Evolutionary conservation across 2,888 invertebrate genomes (phyloP).

Genomic region (Agrotis ipsilon): DNA sequence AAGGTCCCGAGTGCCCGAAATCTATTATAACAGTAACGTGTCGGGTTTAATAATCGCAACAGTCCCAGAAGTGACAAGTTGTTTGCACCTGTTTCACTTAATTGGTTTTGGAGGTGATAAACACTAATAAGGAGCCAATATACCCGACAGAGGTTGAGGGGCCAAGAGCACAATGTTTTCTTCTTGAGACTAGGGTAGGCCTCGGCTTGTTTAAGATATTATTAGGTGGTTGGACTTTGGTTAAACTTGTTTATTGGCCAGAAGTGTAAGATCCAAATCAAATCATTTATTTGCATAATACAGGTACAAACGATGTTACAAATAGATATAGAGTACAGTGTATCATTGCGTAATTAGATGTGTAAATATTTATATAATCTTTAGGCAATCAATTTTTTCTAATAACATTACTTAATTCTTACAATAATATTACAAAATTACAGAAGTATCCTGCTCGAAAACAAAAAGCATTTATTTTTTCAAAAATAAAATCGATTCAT

Average conservation of each 20-base stretch:
- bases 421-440: too few relatives aligned
- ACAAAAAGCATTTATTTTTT: too few relatives aligned
- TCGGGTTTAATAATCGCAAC: slow-evolving; percentile 59
- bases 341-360: too few relatives aligned
- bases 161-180: slow-evolving; percentile 49
- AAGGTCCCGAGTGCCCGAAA: slow-evolving; percentile 48
- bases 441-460: too few relatives aligned
- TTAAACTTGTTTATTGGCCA: not conserved
- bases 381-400: too few relatives aligned
- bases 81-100: slow-evolving; percentile 61
- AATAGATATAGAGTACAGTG: too few relatives aligned
- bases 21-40: slow-evolving; percentile 58
- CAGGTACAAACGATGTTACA: too few relatives aligned
- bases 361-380: too few relatives aligned
- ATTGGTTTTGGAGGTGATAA: slow-evolving; percentile 63
- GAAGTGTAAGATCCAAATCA: not conserved
- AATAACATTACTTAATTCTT: too few relatives aligned
- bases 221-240: slow-evolving; percentile 2
- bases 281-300: too few relatives aligned
- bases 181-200: slow-evolving; percentile 12
- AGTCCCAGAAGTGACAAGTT: slow-evolving; percentile 58
- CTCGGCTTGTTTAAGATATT: slow-evolving; percentile 19
- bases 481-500: too few relatives aligned
- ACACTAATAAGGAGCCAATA: slow-evolving; percentile 62
- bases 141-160: slow-evolving; percentile 39